A percentile compares a stretch with the other conserved stretches of the same genome.
phyloP scores from a whole-genome alignment of 1,140 invertebrate genomes.

The Hermetia illucens region DNA sequence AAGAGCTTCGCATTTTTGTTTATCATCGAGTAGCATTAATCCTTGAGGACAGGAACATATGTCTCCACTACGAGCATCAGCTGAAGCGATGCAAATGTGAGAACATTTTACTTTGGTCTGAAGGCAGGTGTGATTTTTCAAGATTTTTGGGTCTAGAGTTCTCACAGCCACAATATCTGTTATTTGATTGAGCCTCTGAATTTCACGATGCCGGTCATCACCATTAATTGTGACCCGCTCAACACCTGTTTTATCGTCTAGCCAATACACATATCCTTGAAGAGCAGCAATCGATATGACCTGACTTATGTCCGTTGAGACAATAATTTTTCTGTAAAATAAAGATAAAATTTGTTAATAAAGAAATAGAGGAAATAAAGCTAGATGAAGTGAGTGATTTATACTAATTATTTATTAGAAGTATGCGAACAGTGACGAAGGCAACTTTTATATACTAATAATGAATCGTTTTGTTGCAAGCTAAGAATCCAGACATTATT shows the following conservation, averaged over 20 bases:
- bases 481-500: too few relatives aligned
- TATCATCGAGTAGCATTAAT: constrained; percentile 52
- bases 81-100: constrained; percentile 52
- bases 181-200: constrained; percentile 37
- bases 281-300: constrained; percentile 48
- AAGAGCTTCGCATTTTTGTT: constrained; percentile 48
- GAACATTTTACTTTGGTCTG: constrained; percentile 27
- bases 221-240: constrained; percentile 36
- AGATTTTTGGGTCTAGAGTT: constrained; percentile 26
- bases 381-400: background rate
- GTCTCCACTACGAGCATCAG: constrained; percentile 30
- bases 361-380: background rate
- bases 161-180: constrained; percentile 44
- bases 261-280: constrained; percentile 66
- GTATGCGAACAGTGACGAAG: too few relatives aligned
- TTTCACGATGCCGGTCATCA: constrained; percentile 32
- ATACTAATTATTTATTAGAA: too few relatives aligned
- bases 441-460: too few relatives aligned
- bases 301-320: constrained; percentile 31
- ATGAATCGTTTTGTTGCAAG: too few relatives aligned
- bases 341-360: background rate
- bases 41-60: constrained; percentile 67
- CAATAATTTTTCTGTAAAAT: constrained; percentile 28
- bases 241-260: constrained; percentile 51
- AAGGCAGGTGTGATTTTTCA: constrained; percentile 26